Evolutionary conservation across 2,888 invertebrate species (phyloP), one percentile per base, ranked within the genome.

Genomic region (Mylabris sibirica): DNA sequence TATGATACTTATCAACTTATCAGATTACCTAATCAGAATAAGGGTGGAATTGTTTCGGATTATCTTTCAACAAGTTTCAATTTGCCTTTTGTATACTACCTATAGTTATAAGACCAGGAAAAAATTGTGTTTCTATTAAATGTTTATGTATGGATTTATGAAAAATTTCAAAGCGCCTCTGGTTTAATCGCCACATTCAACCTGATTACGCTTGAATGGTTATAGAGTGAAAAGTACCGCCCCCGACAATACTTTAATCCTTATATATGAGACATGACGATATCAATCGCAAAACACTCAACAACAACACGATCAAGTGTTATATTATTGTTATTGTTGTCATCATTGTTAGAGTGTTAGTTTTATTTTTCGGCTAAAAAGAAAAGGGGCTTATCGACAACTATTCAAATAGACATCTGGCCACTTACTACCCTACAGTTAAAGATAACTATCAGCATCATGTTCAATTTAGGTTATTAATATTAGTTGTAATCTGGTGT

Each of bases 1-100:
- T 81, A 76, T 80, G 84, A 83, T 83, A 77, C 79, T 82, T 84
- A 83, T 84, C 81, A 78, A 70, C 77, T 80, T 79, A 81, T 82
- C 81, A 73, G 78, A 78, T 80, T 79, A 80, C 77, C 74, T 74
- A 72, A 68, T 67, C 64, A 59, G 12, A 60, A 60, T 30, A 34
- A 34, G 20, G 38, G 57, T 57, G 30, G 30, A 35, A 53, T 30
- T 63, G 30, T 44, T 63, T 53, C 5, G 30, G n/a, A 44, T 44
- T n/a, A 44, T 0, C 17, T 49, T 49, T 20, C 57, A 53, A 57
- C 26, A 38, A 59, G 34, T 59, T 64, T 35, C 12, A 65, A 35
- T 62, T 61, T 34, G 14, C 9, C 3, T 30, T 30, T 30, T n/a
- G n/a, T n/a, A n/a, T n/a, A n/a, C n/a, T n/a, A n/a, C n/a, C n/a